Base-by-base conservation (phyloP, 2,888 invertebrate genomes). In the Eulithis prunata region DNA sequence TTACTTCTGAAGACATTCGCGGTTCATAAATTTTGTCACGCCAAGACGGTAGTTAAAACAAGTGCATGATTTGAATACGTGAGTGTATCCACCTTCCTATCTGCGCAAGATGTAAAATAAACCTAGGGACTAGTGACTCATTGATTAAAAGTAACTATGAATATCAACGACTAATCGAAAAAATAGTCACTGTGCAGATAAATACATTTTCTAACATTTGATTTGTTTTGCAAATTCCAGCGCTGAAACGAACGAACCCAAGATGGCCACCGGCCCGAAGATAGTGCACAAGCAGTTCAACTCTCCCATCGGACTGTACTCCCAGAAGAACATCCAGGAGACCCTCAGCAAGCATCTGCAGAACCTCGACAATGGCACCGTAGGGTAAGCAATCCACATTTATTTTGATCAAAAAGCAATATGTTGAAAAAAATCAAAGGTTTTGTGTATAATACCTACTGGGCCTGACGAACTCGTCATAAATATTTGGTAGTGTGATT, bases 211-310 rank as follows among this genome's bases (percentile, higher is more conserved):
- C 36, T 57, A 46, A 57, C 13, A 21, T 14, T 12, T 52, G 53
- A 36, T 13, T 55, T 60, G 53, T 36, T 59, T 64, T 71, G 6
- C 14, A 38, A n/a, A 67, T 91, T 92, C 66, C 91, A 93, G 93
- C 92, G 93, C 84, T 85, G 83, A 91, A 74, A 93, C 88, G 89
- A 90, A 93, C 93, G 93, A 93, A 86, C 82, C 52, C 83, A 94
- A 93, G 86, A 96, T 96, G 96, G 95, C 96, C 83, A 94, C 94
- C 82, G 94, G 95, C 90, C 94, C 94, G 80, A 94, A 95, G 81
- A 93, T 97, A 89, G 96, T 97, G 77, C 97, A 97, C 94, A 97
- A 96, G 91, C 97, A 97, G 91, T 97, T 97, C 94, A 97, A 97
- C 93, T 96, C 97, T 75, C 97, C 97, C 73, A 97, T 97, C 81